Evolutionary conservation across 1,140 invertebrate genomes (phyloP).

Genomic region (Zeugodacus cucurbitae): DNA sequence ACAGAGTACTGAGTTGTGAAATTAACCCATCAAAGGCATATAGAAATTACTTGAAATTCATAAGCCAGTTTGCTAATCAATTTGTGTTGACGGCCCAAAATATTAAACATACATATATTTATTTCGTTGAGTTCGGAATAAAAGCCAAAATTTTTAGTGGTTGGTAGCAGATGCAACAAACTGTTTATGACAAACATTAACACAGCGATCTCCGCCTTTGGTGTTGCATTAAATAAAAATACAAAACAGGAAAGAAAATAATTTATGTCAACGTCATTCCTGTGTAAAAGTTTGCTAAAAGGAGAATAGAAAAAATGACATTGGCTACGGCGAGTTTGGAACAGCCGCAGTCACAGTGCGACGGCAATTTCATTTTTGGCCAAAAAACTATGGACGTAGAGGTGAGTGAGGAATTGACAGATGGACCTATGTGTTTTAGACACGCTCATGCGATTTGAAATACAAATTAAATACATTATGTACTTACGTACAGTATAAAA

Average conservation of each 20-base stretch:
- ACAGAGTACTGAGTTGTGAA: neutral
- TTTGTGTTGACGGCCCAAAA: neutral
- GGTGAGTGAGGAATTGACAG: neutral
- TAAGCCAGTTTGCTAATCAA: neutral
- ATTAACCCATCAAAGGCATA: neutral
- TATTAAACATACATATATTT: neutral
- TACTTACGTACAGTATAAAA: too few species aligned
- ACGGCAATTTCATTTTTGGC: neutral
- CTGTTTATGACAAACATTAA: neutral
- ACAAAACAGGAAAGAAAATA: neutral
- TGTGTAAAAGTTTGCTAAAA: neutral
- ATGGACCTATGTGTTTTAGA: neutral
- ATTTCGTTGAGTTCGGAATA: neutral
- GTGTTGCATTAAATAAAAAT: neutral
- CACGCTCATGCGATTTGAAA: neutral
- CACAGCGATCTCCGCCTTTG: neutral
- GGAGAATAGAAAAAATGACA: slow-evolving; percentile 20
- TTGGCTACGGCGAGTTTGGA: neutral
- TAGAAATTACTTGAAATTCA: neutral
- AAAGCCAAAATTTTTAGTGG: neutral
- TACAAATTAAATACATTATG: neutral
- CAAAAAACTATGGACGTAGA: slow-evolving; percentile 14
- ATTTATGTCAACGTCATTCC: neutral
- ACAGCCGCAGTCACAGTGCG: neutral
- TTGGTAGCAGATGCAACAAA: neutral